Base-by-base conservation (phyloP, 2,888 invertebrate genomes). In the Opisthograptis luteolata region DNA sequence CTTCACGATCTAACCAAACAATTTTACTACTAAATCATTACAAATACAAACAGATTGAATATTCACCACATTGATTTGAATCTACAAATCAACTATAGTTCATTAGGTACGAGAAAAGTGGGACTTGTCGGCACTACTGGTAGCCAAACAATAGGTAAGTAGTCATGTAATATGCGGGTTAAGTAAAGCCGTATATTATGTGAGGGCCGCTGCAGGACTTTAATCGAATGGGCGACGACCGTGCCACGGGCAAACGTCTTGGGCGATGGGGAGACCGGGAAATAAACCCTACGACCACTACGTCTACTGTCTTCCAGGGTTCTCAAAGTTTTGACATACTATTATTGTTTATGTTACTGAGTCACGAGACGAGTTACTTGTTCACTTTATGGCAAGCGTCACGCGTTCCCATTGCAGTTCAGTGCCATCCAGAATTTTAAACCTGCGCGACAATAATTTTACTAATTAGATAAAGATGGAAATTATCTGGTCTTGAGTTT, bases 141-240 rank as follows among this genome's bases (percentile, higher is more conserved):
- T 65, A 70, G 71, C 74, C 64, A 70, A 79, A 79, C 75, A 79
- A 79, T 79, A 71, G 67, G 70, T 79, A 71, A 67, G 70, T 77
- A 74, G 72, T 76, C 73, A 70, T 71, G 66, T 70, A 73, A 77
- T 79, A 77, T n/a, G n/a, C 74, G 80, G 76, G 78, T 78, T 69
- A 70, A 76, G 69, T 71, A 45, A 48, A 40, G 48, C 17, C 68
- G 76, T 81, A 81, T 84, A 79, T 82, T 73, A 75, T 74, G 68
- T 66, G 65, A 67, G 75, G 73, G 70, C 25, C 72, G 68, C 77
- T 72, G 68, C 67, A 70, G 70, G 68, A 70, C 72, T 72, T 69
- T 70, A 63, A 73, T 73, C 70, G 64, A 66, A 68, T 66, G 51
- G 30, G 66, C 63, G 60, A 72, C n/a, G n/a, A n/a, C n/a, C n/a